These are phyloP conservation scores for Microtus richardsoni DNA, from an alignment of 2,113 vertebrate species.

Conservation along the genomic window DNA sequence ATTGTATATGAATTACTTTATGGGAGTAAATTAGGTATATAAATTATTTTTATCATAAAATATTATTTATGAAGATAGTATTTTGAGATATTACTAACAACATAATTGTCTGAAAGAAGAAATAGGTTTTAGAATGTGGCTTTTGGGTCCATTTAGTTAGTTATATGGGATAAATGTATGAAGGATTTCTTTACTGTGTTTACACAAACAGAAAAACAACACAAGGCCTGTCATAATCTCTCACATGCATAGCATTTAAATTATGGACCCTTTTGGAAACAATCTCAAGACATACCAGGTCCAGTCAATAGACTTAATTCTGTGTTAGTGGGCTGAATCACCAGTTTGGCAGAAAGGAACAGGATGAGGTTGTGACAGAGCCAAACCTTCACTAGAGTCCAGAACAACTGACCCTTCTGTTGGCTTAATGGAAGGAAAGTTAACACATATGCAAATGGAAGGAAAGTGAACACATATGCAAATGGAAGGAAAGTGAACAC, in stretches of 20 bases:
- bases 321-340: not conserved
- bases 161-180: not conserved
- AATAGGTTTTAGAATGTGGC: not conserved
- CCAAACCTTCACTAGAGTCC: not conserved
- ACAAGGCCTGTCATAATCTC: not conserved
- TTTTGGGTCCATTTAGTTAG: not conserved
- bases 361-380: not conserved
- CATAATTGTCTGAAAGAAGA: not conserved
- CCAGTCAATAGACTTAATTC: not conserved
- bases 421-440: not conserved
- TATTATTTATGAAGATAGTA: not conserved
- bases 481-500: too few species aligned
- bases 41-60: not conserved
- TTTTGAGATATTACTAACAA: not conserved
- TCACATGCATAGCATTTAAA: not conserved
- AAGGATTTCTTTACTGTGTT: not conserved
- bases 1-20: not conserved
- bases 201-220: not conserved
- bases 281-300: not conserved
- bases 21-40: not conserved
- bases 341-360: not conserved
- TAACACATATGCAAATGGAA: too few species aligned
- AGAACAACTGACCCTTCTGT: not conserved
- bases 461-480: too few species aligned
- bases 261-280: not conserved